These are phyloP conservation scores for Aldrovandia affinis DNA, from an alignment of 2,797 vertebrate species.

Conservation along the genomic window DNA sequence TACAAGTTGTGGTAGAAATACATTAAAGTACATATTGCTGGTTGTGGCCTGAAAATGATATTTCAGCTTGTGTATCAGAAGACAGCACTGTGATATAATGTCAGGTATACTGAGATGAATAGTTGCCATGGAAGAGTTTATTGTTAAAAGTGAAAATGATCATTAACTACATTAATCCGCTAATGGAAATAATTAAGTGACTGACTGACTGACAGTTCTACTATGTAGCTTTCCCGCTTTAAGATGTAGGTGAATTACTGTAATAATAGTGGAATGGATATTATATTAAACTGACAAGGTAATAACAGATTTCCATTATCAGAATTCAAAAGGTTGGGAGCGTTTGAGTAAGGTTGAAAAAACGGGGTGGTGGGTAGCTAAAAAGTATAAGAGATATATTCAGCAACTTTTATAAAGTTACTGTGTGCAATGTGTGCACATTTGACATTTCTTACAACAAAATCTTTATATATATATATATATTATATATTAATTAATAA, in stretches of 20 bases:
- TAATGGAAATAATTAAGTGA: background rate
- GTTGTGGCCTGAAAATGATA: background rate
- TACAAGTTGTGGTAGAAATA: no score
- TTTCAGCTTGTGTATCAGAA: background rate
- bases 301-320: background rate
- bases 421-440: no score
- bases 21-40: no score
- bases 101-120: background rate
- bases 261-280: background rate
- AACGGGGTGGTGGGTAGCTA: no score
- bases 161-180: background rate
- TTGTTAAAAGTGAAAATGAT: constrained; percentile 3
- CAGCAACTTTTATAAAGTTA: no score
- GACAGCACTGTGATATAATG: no score
- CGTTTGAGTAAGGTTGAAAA: background rate
- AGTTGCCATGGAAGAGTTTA: background rate
- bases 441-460: no score
- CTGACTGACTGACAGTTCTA: background rate
- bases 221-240: background rate
- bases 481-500: no score
- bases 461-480: no score
- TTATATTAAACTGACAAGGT: background rate
- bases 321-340: background rate
- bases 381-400: no score
- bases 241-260: background rate